These are phyloP conservation scores for Tamias sibiricus DNA, from an alignment of 2,113 vertebrate genomes.

Conservation along the genomic window DNA sequence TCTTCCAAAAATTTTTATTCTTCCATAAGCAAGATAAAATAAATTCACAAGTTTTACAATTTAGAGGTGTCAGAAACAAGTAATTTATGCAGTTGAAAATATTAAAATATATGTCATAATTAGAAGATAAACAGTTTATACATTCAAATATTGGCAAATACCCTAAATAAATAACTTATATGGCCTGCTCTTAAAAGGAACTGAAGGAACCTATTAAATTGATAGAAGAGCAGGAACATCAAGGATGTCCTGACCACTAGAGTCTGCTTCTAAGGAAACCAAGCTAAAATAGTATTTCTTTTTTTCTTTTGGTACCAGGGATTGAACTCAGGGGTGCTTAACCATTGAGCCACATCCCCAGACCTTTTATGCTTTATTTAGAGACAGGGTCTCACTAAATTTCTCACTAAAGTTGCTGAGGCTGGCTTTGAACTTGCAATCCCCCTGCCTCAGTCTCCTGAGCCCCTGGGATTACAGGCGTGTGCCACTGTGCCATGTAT, in stretches of 20 bases:
- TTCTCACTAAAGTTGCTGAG: no score
- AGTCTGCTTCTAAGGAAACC: background rate
- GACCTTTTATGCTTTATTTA: no score
- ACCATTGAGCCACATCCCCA: no score
- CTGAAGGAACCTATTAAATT: background rate
- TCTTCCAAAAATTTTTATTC: background rate
- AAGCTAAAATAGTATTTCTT: background rate
- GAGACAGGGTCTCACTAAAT: no score
- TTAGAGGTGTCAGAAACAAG: constrained; percentile 42
- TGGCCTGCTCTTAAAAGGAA: background rate
- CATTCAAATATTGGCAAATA: background rate
- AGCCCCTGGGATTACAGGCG: no score
- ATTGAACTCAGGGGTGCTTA: no score
- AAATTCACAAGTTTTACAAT: constrained; percentile 33
- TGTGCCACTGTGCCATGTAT: no score
- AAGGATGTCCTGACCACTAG: background rate
- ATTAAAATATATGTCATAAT: constrained; percentile 33
- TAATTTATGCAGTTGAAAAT: background rate
- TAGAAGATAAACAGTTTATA: constrained; percentile 1
- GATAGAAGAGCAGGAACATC: background rate
- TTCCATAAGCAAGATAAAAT: constrained; percentile 9
- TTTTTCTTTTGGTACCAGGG: no score
- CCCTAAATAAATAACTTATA: background rate
- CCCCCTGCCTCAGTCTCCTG: no score
- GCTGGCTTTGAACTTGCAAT: no score